phyloP scores from a whole-genome alignment of 1,140 invertebrate genomes.

The Zaprionus vittiger region DNA sequence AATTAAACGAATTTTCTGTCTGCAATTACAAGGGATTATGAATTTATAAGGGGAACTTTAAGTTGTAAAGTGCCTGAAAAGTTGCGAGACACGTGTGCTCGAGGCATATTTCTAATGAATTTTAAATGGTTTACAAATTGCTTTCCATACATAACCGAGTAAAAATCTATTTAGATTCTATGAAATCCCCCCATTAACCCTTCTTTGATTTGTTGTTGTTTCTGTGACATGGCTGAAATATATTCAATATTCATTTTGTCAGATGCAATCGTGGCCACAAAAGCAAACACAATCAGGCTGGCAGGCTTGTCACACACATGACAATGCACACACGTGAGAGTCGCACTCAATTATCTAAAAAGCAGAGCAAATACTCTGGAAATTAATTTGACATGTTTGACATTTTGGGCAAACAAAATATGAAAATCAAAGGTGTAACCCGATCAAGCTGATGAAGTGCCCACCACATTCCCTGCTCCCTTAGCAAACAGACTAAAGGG shows the following conservation, averaged over 20 bases:
- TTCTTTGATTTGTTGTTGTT: background rate
- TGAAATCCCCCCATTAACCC: background rate
- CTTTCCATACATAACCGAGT: slow-evolving; percentile 17
- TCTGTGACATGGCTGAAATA: slow-evolving; percentile 3
- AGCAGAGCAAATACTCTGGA: slow-evolving; percentile 69
- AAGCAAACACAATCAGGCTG: slow-evolving; percentile 23
- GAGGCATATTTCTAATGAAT: slow-evolving; percentile 10
- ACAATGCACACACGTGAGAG: slow-evolving; percentile 66
- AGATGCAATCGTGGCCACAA: slow-evolving; percentile 6
- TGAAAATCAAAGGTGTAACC: slow-evolving; percentile 51
- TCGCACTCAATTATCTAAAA: slow-evolving; percentile 76
- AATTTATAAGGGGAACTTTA: background rate
- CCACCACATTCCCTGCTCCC: background rate
- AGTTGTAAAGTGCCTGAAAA: background rate
- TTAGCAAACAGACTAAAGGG: too few relatives aligned
- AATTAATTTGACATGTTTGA: slow-evolving; percentile 82
- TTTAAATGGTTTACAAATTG: slow-evolving; percentile 23
- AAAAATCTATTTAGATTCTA: slow-evolving; percentile 9
- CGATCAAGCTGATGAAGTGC: slow-evolving; percentile 26
- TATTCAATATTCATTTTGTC: slow-evolving; percentile 13
- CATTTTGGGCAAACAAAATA: slow-evolving; percentile 70
- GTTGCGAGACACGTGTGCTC: background rate
- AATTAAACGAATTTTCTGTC: background rate
- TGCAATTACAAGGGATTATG: too few relatives aligned
- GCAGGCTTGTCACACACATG: slow-evolving; percentile 52